phyloP scores from a whole-genome alignment of 2,113 vertebrate genomes.

The Pteronura brasiliensis region DNA sequence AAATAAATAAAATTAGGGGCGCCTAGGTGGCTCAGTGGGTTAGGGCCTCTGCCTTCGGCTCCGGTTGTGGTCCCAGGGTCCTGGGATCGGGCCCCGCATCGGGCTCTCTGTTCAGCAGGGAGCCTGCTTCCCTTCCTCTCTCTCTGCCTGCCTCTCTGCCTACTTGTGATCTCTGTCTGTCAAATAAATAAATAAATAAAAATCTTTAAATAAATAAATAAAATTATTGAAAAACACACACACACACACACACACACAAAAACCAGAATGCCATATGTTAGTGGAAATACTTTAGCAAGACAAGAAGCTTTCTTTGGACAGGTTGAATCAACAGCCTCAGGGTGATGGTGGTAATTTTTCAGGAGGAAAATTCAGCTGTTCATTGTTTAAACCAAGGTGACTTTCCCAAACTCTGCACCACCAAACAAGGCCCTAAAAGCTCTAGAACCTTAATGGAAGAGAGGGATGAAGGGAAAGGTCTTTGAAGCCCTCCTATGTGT shows the following conservation, averaged over 20 bases:
- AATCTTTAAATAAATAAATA: not conserved
- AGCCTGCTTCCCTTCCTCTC: too few relatives aligned
- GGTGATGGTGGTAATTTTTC: not conserved
- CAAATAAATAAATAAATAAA: too few relatives aligned
- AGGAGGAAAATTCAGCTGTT: not conserved
- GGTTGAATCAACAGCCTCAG: not conserved
- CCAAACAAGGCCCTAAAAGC: not conserved
- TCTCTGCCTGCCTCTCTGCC: too few relatives aligned
- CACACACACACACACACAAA: too few relatives aligned
- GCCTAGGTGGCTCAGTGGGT: too few relatives aligned
- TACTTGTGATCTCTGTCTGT: too few relatives aligned
- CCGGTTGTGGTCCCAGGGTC: too few relatives aligned
- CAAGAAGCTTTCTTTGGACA: not conserved
- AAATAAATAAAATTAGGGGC: not conserved
- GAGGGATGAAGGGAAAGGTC: not conserved
- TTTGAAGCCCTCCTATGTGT: not conserved
- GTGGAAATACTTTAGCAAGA: slow-evolving; percentile 3
- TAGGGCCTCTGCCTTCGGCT: too few relatives aligned
- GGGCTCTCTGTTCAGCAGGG: too few relatives aligned
- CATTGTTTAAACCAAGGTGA: not conserved
- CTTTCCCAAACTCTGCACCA: not conserved
- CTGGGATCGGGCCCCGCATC: too few relatives aligned
- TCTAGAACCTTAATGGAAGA: not conserved
- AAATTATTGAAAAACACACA: not conserved
- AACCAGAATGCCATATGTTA: not conserved